Evolutionary conservation across 2,888 invertebrate species (phyloP), one percentile per base, ranked within the genome.

Genomic region (Notodonta dromedarius): DNA sequence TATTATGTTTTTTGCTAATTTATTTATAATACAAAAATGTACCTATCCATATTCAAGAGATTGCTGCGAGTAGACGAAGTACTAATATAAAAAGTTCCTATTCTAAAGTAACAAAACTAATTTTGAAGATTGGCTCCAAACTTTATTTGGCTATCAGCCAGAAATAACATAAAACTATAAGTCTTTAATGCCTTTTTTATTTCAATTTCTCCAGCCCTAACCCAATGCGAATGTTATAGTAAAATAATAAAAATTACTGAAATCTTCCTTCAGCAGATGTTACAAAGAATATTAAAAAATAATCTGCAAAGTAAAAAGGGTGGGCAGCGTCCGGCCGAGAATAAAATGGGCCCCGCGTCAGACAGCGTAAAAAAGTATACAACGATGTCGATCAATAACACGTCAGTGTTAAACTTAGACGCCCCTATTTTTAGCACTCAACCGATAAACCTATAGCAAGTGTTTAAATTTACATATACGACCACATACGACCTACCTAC

Each of bases 311-410:
- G 63, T 74, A 58, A 55, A 54, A 72, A 74, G 16, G 5, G 35
- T 60, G 61, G 63, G 57, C 58, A 67, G 44, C 48, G 57, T 56
- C 63, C 57, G 67, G 58, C 63, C 61, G 40, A 56, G 52, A 44
- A 48, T 58, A 13, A 16, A 61, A 58, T 55, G 57, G 13, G 66
- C 58, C 60, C 54, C 48, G 24, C 46, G 52, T 51, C 16, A 52
- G 39, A 46, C 60, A 51, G 56, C 12, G 11, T 39, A 61, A 53
- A 44, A 66, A 73, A 70, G 73, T 60, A 61, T 46, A 56, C 58
- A 56, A 57, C 59, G 58, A 73, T 59, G 70, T 48, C 60, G 63
- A 73, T 73, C 74, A 73, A 70, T 70, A 70, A 61, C 61, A 56
- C 67, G 74, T 70, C 70, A 70, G 12, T 51, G 40, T 52, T 16